Conservation (phyloP, 2,888 invertebrate species). For the Zaprionus obscuricornis region DNA sequence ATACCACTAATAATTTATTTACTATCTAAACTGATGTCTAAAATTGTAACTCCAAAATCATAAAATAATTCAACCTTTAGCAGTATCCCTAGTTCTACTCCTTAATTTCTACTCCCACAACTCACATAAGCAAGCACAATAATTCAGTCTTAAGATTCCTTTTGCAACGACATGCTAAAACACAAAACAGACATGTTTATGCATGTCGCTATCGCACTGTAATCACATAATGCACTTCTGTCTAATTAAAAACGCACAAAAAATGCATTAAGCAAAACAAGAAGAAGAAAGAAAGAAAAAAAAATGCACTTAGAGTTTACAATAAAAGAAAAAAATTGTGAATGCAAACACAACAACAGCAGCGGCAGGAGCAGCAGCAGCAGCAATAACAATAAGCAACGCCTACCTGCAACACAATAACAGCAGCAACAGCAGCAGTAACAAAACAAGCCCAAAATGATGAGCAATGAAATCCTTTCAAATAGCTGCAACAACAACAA, state of each 20-base stretch:
- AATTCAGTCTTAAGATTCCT: too few species aligned
- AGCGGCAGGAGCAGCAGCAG: neutral
- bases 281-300: constrained; percentile 16
- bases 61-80: too few species aligned
- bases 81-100: too few species aligned
- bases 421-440: constrained; percentile 14
- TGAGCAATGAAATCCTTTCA: constrained; percentile 76
- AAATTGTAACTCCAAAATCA: too few species aligned
- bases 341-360: too few species aligned
- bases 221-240: constrained; percentile 51
- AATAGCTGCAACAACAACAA: constrained; percentile 51
- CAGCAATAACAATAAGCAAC: constrained; percentile 39
- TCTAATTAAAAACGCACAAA: constrained; percentile 60
- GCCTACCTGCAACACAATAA: constrained; percentile 47
- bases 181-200: neutral
- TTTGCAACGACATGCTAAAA: neutral
- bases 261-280: constrained; percentile 52
- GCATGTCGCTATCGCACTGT: too few species aligned
- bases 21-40: too few species aligned
- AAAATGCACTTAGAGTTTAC: too few species aligned
- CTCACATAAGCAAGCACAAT: too few species aligned
- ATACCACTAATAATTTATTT: too few species aligned
- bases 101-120: too few species aligned
- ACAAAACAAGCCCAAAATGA: constrained; percentile 25
- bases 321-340: neutral